Conservation (phyloP, 2,888 invertebrate genomes). For the Drosophila formosana region DNA sequence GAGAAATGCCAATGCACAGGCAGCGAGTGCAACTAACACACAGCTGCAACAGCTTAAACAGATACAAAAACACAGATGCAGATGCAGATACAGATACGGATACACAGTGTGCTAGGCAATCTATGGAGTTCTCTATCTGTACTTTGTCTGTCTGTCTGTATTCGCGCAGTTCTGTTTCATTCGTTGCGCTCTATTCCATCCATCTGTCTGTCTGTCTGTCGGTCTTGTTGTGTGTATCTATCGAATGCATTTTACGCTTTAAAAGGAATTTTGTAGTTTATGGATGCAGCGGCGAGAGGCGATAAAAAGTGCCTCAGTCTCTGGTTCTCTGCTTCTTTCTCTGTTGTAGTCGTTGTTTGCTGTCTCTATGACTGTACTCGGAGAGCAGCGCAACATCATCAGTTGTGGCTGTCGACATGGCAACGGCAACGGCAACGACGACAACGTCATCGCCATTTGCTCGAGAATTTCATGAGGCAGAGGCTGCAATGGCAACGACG, state of each 20-base stretch:
- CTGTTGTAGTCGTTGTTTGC: conserved; percentile 6
- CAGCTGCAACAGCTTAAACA: conserved; percentile 17
- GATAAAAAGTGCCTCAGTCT: conserved; percentile 52
- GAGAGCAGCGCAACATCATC: conserved; percentile 20
- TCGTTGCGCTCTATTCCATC: conserved; percentile 7
- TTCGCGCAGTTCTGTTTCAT: conserved; percentile 10
- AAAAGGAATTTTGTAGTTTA: conserved; percentile 81
- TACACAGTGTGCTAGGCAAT: conserved; percentile 8
- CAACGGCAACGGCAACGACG: conserved; percentile 37
- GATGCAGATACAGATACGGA: conserved; percentile 12
- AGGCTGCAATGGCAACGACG: conserved; percentile 3
- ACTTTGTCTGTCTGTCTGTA: conserved; percentile 21
- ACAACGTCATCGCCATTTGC: conserved; percentile 67
- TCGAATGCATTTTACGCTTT: conserved; percentile 80
- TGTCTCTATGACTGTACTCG: conserved; percentile 72
- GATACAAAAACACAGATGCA: conserved; percentile 24
- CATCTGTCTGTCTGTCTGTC: conserved; percentile 13
- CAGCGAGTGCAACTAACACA: conserved; percentile 28
- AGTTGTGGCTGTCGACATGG: conserved; percentile 55
- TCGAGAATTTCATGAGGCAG: conserved; percentile 26
- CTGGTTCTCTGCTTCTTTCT: neutral
- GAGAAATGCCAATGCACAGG: conserved; percentile 47
- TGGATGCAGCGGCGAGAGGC: conserved; percentile 66
- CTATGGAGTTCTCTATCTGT: conserved; percentile 21
- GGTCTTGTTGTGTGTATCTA: conserved; percentile 65